Evolutionary conservation across 2,113 vertebrate species (phyloP).

Genomic region (human): GRCh38 chr4:24134001-24134500

Average conservation of each 20-base stretch:
- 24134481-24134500: slow-evolving; percentile 84
- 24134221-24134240: slow-evolving; percentile 6
- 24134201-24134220: neutral
- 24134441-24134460: slow-evolving; percentile 88
- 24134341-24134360: slow-evolving; percentile 80
- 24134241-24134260: neutral
- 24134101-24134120: neutral
- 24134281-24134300: neutral
- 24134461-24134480: slow-evolving; percentile 85
- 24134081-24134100: neutral
- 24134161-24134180: neutral
- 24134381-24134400: slow-evolving; percentile 85
- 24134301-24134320: slow-evolving; percentile 61
- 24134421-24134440: slow-evolving; percentile 85
- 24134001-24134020: neutral
- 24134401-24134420: slow-evolving; percentile 86
- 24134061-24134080: neutral
- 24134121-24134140: neutral
- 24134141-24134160: neutral
- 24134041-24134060: neutral
- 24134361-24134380: slow-evolving; percentile 86
- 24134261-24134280: neutral
- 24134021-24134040: neutral
- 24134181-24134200: neutral
- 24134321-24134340: slow-evolving; percentile 68